Base-by-base conservation (phyloP, 2,888 invertebrate species). In the Neoitamus cyanurus region DNA sequence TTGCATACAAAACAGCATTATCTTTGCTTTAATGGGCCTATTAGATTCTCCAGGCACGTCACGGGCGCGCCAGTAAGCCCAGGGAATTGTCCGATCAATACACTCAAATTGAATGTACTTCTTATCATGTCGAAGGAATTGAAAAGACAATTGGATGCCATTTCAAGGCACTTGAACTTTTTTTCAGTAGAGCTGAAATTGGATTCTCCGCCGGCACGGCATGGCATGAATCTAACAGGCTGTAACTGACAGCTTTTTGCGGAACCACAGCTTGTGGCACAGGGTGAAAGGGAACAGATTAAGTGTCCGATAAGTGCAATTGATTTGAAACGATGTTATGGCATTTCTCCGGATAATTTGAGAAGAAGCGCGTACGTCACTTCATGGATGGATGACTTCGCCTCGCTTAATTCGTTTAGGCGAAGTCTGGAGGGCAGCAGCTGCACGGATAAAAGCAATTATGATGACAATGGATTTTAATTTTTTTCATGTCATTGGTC, bases 141-240 rank as follows among this genome's bases (percentile, higher is more conserved):
- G 85, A 84, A 78, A 85, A 85, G 85, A 85, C 85, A 85, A 85
- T 85, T 85, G 85, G 78, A 77, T 85, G 85, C 85, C 84, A 85
- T 85, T 85, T 84, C 85, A 85, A 84, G 84, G 72, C 84, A 83
- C 84, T 85, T 85, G 83, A 84, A 78, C 78, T 83, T 83, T 85
- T 82, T 85, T 83, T 30, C 30, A 77, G 70, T 58, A 77, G 78
- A 78, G 77, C 78, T 69, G 84, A 85, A 84, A 85, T 85, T 85
- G 84, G 83, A 84, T 85, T 85, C 83, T 78, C 69, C 83, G 77
- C 31, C 80, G 70, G 28, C 11, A 58, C 31, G 7, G 15, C 20
- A 70, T 70, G 13, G 36, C 28, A 83, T 83, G 69, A 69, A 83
- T 83, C 69, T 70, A 70, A 83, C 69, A 69, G 69, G 25, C 83